phyloP scores from a whole-genome alignment of 2,797 vertebrate genomes.

The Cossypha polioptera region DNA sequence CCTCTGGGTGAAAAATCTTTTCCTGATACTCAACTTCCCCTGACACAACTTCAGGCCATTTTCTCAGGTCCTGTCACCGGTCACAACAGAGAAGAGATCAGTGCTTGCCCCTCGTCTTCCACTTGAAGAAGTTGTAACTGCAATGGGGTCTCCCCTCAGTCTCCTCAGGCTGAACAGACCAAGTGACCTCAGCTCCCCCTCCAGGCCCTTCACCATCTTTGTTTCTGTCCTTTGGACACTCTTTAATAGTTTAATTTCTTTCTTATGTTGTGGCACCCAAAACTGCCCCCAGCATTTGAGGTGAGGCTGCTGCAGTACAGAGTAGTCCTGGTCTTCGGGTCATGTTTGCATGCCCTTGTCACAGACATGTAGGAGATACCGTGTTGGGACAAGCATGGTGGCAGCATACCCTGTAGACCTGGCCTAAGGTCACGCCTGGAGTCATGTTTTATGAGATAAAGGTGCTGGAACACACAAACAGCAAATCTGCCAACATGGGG shows the following conservation, averaged over 20 bases:
- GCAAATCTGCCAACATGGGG: background rate
- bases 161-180: background rate
- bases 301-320: background rate
- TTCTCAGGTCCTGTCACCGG: accelerated
- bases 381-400: background rate
- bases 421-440: background rate
- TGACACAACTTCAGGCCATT: background rate
- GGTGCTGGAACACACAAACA: background rate
- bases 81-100: background rate
- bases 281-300: background rate
- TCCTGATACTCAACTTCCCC: too few species aligned
- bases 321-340: background rate
- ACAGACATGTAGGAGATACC: accelerated
- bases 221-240: background rate
- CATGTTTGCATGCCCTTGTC: background rate
- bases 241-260: background rate
- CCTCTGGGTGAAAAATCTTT: background rate
- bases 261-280: accelerated
- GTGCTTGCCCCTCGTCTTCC: background rate
- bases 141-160: background rate
- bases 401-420: background rate
- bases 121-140: background rate
- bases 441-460: background rate
- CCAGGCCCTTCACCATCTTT: background rate
- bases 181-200: background rate